Conservation (phyloP, 2,113 vertebrate species). For the Rhipidura dahli region DNA sequence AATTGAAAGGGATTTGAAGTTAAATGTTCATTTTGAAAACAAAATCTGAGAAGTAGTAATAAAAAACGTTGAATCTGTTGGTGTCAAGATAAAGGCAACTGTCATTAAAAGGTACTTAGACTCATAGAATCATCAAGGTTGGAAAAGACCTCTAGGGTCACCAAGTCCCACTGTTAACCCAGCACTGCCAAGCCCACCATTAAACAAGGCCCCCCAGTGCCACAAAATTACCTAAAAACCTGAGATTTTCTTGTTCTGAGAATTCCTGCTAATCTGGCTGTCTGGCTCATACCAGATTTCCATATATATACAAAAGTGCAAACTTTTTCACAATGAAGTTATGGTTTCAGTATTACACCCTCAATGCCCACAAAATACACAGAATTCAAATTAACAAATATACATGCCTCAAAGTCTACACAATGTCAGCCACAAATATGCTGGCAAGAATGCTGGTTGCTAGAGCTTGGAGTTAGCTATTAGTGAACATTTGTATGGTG, state of each 20-base stretch:
- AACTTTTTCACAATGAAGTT: conserved; percentile 11
- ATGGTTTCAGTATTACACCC: neutral
- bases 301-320: neutral
- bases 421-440: conserved; percentile 61
- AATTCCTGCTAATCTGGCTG: neutral
- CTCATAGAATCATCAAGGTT: neutral
- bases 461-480: neutral
- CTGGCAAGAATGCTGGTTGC: neutral
- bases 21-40: neutral
- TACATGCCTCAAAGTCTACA: conserved; percentile 30
- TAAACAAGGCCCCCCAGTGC: neutral
- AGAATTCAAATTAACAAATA: conserved; percentile 54
- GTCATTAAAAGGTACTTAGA: neutral
- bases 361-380: conserved; percentile 53
- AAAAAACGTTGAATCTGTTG: neutral
- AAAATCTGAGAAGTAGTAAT: neutral
- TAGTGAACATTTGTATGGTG: conserved; percentile 42
- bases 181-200: neutral
- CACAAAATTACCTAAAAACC: neutral
- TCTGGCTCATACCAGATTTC: neutral
- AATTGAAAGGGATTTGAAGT: neutral
- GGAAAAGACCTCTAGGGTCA: neutral
- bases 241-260: neutral
- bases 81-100: neutral
- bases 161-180: neutral